These are phyloP conservation scores for Streblospio benedicti DNA, from an alignment of 1,140 invertebrate genomes.

Conservation along the genomic window DNA sequence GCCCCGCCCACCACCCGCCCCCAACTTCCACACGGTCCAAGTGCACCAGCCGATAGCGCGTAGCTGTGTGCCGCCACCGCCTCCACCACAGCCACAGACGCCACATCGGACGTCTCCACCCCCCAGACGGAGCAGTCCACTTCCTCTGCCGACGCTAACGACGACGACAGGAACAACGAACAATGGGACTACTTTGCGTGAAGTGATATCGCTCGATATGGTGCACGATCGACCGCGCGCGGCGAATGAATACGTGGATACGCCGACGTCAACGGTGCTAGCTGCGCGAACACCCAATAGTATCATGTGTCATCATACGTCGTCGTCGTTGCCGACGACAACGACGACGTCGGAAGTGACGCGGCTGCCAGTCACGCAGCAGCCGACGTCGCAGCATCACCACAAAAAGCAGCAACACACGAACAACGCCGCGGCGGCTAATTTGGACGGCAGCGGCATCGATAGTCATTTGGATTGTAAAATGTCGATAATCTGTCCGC, in stretches of 20 bases:
- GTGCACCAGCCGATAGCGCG: no score
- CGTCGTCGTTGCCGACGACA: not conserved
- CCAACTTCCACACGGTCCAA: no score
- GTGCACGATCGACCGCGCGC: slow-evolving; percentile 32
- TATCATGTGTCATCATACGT: not conserved
- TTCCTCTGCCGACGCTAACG: not conserved
- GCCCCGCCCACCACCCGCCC: no score
- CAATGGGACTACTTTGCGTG: slow-evolving; percentile 6
- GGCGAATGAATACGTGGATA: slow-evolving; percentile 43
- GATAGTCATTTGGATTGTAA: slow-evolving; percentile 1
- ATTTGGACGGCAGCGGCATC: not conserved
- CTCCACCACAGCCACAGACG: no score
- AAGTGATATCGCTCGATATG: slow-evolving; percentile 29
- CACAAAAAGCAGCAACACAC: not conserved
- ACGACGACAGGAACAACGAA: not conserved
- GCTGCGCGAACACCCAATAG: slow-evolving; percentile 15
- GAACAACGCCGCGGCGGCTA: not conserved
- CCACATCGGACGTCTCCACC: no score
- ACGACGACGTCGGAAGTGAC: not conserved
- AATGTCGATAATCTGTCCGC: slow-evolving; percentile 67
- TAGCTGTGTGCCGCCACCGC: no score
- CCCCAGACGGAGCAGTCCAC: no score
- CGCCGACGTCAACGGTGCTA: slow-evolving; percentile 22
- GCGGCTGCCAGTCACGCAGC: not conserved
- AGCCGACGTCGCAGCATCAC: not conserved